A percentile compares a stretch with the other conserved stretches of the same genome.
Evolutionary conservation across 2,888 invertebrate species (phyloP).

Genomic region (Matsumyia berberina): DNA sequence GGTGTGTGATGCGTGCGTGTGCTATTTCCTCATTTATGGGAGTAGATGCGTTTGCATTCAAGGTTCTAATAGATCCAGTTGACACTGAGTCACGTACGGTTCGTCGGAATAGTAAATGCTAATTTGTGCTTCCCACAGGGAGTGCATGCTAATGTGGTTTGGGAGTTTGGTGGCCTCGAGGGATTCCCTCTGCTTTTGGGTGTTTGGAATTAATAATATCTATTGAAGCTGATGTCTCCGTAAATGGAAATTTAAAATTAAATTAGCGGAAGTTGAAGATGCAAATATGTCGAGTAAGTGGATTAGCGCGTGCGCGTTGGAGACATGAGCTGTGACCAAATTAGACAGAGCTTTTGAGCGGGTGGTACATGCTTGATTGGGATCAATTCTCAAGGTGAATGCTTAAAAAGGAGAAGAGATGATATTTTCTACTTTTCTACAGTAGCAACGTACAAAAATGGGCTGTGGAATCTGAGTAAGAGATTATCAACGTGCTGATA

Average conservation of each 20-base stretch:
- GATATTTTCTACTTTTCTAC: neutral
- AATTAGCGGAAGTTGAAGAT: neutral
- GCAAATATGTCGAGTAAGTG: neutral
- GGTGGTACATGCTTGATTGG: neutral
- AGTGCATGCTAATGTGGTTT: conserved; percentile 36
- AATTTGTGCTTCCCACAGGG: conserved; percentile 31
- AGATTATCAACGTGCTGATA: no score
- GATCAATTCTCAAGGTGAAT: neutral
- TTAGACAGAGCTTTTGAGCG: neutral
- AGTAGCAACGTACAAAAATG: neutral
- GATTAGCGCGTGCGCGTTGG: neutral
- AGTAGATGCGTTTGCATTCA: neutral
- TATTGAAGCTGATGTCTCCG: conserved; percentile 1
- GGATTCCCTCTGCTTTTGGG: conserved; percentile 64
- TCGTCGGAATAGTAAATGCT: conserved; percentile 20
- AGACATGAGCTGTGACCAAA: neutral
- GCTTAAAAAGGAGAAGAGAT: no score
- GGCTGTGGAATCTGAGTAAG: no score
- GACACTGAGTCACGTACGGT: conserved; percentile 57
- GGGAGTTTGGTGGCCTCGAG: conserved; percentile 60
- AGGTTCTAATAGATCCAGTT: conserved; percentile 11
- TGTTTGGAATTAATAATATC: neutral
- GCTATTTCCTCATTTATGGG: conserved; percentile 32
- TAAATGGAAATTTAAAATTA: conserved; percentile 1
- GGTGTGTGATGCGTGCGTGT: conserved; percentile 22